phyloP scores from a whole-genome alignment of 2,113 vertebrate species.

The Hymenochirus boettgeri region DNA sequence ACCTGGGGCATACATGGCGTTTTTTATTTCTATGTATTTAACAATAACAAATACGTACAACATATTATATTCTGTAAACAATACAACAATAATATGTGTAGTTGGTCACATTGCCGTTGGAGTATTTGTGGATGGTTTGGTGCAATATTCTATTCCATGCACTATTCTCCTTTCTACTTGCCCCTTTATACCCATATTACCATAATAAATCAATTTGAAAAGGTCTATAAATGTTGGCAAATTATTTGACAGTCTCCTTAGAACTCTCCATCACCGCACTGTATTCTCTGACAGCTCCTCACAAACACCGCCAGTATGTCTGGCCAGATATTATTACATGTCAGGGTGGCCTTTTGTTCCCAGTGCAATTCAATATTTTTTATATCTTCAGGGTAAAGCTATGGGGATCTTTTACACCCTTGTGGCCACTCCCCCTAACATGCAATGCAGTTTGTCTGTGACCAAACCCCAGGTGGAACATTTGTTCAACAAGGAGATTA shows the following conservation, averaged over 20 bases:
- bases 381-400: constrained; percentile 12
- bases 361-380: constrained; percentile 17
- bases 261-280: neutral
- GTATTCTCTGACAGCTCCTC: neutral
- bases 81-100: no score
- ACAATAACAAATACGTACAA: no score
- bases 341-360: constrained; percentile 15
- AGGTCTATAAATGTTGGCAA: neutral
- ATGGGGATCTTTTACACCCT: constrained; percentile 21
- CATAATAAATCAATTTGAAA: neutral
- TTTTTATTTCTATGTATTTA: no score
- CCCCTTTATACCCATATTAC: neutral
- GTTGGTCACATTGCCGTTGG: no score
- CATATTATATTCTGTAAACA: no score
- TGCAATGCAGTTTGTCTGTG: neutral
- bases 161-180: neutral
- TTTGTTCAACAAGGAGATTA: constrained; percentile 14
- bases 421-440: neutral
- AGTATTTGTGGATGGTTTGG: no score
- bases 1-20: no score
- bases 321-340: constrained; percentile 15
- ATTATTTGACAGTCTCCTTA: neutral
- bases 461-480: constrained; percentile 26
- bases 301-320: neutral
- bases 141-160: no score